A percentile compares a stretch with the other conserved stretches of the same genome.
Evolutionary conservation across 1,140 invertebrate species (phyloP).

Genomic region (Leptinotarsa texana): DNA sequence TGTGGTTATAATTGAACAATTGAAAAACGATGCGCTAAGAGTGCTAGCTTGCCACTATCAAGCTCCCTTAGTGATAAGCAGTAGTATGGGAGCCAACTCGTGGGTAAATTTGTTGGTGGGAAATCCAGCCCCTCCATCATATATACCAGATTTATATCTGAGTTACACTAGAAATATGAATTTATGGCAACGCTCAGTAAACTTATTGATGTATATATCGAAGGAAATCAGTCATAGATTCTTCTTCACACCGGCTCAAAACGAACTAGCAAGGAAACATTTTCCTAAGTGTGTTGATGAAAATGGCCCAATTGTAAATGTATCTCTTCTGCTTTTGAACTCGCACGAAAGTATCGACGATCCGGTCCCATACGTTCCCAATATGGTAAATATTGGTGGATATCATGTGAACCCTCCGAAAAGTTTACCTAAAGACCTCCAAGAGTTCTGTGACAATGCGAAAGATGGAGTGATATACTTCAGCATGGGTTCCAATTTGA

Average conservation of each 20-base stretch:
- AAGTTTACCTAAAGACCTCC: conserved; percentile 54
- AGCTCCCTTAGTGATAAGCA: conserved; percentile 53
- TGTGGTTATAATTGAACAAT: conserved; percentile 55
- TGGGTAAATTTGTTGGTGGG: conserved; percentile 46
- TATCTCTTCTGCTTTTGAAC: conserved; percentile 55
- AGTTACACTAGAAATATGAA: conserved; percentile 52
- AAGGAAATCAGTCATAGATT: conserved; percentile 27
- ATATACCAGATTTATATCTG: conserved; percentile 49
- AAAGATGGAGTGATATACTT: conserved; percentile 65
- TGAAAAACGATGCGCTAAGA: conserved; percentile 55
- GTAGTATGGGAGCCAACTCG: conserved; percentile 42
- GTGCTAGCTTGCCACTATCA: conserved; percentile 54
- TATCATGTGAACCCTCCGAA: conserved; percentile 52
- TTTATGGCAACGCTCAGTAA: conserved; percentile 54
- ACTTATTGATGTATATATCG: conserved; percentile 41
- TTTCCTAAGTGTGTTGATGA: conserved; percentile 57
- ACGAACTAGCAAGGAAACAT: conserved; percentile 48
- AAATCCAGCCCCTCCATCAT: conserved; percentile 53
- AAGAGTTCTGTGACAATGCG: conserved; percentile 58
- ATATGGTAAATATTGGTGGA: conserved; percentile 60
- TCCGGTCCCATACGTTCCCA: conserved; percentile 50
- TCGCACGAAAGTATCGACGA: conserved; percentile 45
- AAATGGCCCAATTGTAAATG: conserved; percentile 56
- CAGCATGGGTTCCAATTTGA: conserved; percentile 65
- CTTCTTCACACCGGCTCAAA: conserved; percentile 47